These are phyloP conservation scores for Phycodurus eques DNA, from an alignment of 2,113 vertebrate species.

Conservation along the genomic window DNA sequence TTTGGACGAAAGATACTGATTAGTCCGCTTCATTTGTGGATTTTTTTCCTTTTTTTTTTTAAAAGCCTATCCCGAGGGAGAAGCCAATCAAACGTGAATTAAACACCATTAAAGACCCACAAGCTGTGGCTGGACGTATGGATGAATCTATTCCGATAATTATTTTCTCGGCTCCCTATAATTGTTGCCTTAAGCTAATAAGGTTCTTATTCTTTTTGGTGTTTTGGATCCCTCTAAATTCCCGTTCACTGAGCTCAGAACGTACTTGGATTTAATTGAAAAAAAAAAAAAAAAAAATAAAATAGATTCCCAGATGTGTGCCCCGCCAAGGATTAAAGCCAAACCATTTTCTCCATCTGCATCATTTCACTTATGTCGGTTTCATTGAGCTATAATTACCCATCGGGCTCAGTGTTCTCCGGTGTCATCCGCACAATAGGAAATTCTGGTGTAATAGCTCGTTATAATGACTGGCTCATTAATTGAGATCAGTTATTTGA, in stretches of 20 bases:
- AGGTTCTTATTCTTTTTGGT: slow-evolving; percentile 42
- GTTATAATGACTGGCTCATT: slow-evolving; percentile 49
- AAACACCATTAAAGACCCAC: slow-evolving; percentile 16
- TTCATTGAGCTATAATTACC: slow-evolving; percentile 59
- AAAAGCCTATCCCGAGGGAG: slow-evolving; percentile 13
- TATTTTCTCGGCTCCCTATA: slow-evolving; percentile 35
- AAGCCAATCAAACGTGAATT: slow-evolving; percentile 13
- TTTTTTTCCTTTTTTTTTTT: background rate
- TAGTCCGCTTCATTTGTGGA: slow-evolving; percentile 31
- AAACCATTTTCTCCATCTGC: slow-evolving; percentile 50
- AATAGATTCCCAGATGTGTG: slow-evolving; percentile 29
- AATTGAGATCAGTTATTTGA: slow-evolving; percentile 45
- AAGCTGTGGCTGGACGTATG: background rate
- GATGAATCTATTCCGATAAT: slow-evolving; percentile 21
- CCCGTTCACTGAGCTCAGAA: slow-evolving; percentile 42
- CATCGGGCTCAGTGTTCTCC: slow-evolving; percentile 48
- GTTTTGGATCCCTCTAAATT: slow-evolving; percentile 41
- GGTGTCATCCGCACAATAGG: slow-evolving; percentile 47
- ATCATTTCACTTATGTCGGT: slow-evolving; percentile 58
- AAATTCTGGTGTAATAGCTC: slow-evolving; percentile 51
- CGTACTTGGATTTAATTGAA: slow-evolving; percentile 54
- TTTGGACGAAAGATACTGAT: slow-evolving; percentile 42
- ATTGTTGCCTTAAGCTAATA: slow-evolving; percentile 42
- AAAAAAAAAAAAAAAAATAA: background rate
- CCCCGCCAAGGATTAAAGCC: slow-evolving; percentile 36